Percentiles rank a stretch among this genome's conserved stretches.
phyloP scores from a whole-genome alignment of 2,888 invertebrate genomes.

The Dynastes tityus region DNA sequence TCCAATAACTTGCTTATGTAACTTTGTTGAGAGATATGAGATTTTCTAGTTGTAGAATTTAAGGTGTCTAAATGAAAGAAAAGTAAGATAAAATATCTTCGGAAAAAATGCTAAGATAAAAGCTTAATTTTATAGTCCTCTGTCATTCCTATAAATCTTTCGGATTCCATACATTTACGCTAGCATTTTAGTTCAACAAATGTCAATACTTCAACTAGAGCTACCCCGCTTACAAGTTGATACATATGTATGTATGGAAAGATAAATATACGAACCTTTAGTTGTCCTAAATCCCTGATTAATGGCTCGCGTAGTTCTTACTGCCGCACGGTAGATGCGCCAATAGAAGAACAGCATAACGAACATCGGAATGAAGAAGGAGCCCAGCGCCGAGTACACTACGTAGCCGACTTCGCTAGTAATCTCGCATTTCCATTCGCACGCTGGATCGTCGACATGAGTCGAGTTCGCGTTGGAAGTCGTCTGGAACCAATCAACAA shows the following conservation, averaged over 20 bases:
- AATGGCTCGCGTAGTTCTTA: conserved; percentile 92
- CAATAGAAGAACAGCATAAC: conserved; percentile 99
- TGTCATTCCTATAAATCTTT: too few species aligned
- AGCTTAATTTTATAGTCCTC: too few species aligned
- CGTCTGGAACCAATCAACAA: conserved; percentile 60
- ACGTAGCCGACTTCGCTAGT: conserved; percentile 97
- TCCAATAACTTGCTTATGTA: too few species aligned
- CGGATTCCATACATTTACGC: too few species aligned
- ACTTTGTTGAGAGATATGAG: too few species aligned
- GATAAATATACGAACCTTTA: conserved; percentile 74
- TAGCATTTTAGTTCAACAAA: too few species aligned
- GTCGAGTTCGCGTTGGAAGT: conserved; percentile 63
- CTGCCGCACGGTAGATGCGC: conserved; percentile 96
- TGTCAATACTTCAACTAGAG: too few species aligned
- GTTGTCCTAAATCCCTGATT: conserved; percentile 93
- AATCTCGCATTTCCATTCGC: conserved; percentile 91
- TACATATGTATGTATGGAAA: neutral
- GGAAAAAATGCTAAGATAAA: too few species aligned
- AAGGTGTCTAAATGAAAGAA: too few species aligned
- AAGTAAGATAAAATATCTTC: too few species aligned
- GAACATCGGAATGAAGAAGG: conserved; percentile 98
- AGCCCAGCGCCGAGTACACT: conserved; percentile 97
- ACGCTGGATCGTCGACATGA: conserved; percentile 74
- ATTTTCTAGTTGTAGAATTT: too few species aligned
- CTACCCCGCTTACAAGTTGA: too few species aligned